These are phyloP conservation scores for Doryteuthis pealeii DNA, from an alignment of 1,140 invertebrate genomes.

Conservation along the genomic window DNA sequence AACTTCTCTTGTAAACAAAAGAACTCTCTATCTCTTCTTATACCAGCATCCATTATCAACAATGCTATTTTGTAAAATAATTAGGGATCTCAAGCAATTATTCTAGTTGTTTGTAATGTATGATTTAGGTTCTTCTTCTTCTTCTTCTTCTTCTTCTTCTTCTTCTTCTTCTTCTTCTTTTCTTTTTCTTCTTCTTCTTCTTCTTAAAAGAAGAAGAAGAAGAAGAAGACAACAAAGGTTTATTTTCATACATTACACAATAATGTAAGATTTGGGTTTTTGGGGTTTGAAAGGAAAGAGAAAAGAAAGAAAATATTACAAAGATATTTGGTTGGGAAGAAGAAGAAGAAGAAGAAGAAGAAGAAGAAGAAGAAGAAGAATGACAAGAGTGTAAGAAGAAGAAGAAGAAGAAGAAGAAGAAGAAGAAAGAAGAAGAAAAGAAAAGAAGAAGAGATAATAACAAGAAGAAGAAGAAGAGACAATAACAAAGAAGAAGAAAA, in stretches of 20 bases:
- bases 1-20: too few relatives aligned
- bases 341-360: neutral
- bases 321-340: neutral
- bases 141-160: too few relatives aligned
- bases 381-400: neutral
- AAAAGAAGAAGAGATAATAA: neutral
- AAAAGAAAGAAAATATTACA: neutral
- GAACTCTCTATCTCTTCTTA: too few relatives aligned
- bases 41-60: too few relatives aligned
- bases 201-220: neutral
- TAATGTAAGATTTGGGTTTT: neutral
- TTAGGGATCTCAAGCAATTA: too few relatives aligned
- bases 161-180: too few relatives aligned
- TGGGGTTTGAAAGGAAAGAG: neutral
- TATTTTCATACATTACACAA: too few relatives aligned
- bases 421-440: neutral
- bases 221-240: neutral
- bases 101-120: too few relatives aligned
- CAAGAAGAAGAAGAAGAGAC: conserved; percentile 14
- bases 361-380: too few relatives aligned
- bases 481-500: conserved; percentile 8
- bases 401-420: neutral
- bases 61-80: too few relatives aligned
- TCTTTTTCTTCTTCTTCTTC: too few relatives aligned
- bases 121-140: too few relatives aligned